Evolutionary conservation across 2,888 invertebrate genomes (phyloP), one percentile per base, ranked within the genome.

Genomic region (Artemia sp.): DNA sequence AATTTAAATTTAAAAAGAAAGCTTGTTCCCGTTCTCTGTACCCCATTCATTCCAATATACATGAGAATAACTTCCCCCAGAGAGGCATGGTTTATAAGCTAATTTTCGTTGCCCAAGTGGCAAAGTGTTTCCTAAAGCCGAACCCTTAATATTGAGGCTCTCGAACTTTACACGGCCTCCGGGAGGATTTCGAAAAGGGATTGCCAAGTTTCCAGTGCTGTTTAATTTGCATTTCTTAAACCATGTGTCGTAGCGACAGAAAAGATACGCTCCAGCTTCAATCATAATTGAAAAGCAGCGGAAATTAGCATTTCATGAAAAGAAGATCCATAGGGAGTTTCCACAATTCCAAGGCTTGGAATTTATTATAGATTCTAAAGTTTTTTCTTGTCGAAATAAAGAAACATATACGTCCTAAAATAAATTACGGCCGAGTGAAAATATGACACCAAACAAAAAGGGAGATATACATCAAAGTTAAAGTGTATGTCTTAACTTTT

Each of bases 171-270:
- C 64, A 24, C 64, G 64, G 64, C 64, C 64, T 58, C 64, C 8
- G 64, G 64, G 64, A 58, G 64, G 64, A 58, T 58, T 38, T 58
- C 64, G 64, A 58, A 58, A 58, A 58, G 64, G 64, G 64, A 58
- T 58, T 58, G 64, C 64, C 24, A 24, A 58, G 64, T 58, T 58
- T 58, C 24, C 64, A 58, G 24, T 58, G 64, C 24, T n/a, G 24
- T 19, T 24, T 58, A n/a, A 58, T 58, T 58, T 58, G 64, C 64
- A 58, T 58, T 24, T 24, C 64, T 58, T 19, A 24, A 19, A 58
- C 64, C 64, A 58, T 58, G 64, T 58, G 64, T 24, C 9, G 64
- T 58, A 58, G 64, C 11, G 64, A 58, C 64, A 58, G 64, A 58
- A 58, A 58, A 58, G 64, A 58, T 58, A 24, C 24, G 64, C n/a